Evolutionary conservation across 2,888 invertebrate species (phyloP).

Genomic region (Cantharis rufa): DNA sequence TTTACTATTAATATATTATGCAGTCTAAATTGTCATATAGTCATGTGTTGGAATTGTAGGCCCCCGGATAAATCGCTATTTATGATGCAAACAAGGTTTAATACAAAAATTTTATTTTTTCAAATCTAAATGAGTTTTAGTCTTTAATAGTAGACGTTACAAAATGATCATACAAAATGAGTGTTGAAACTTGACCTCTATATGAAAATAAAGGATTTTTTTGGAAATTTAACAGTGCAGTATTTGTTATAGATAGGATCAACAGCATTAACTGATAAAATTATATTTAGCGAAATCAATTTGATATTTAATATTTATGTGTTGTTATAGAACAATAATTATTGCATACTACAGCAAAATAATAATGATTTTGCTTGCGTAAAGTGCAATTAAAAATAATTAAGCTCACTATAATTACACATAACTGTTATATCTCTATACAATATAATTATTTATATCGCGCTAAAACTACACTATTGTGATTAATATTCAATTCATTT

Average conservation of each 20-base stretch:
- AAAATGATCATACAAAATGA: too few relatives aligned
- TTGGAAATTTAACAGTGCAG: too few relatives aligned
- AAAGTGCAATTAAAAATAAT: conserved; percentile 14
- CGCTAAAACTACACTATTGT: conserved; percentile 17
- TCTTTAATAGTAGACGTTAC: too few relatives aligned
- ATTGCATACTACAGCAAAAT: conserved; percentile 14
- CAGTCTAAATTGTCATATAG: not conserved
- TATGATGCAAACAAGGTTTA: not conserved
- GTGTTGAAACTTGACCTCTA: too few relatives aligned
- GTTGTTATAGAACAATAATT: conserved; percentile 1
- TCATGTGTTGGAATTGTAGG: not conserved
- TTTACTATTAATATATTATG: not conserved
- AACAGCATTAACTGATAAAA: not conserved
- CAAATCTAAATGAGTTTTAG: too few relatives aligned
- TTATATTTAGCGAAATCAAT: not conserved
- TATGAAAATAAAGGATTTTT: not conserved
- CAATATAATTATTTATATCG: conserved; percentile 21
- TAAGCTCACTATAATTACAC: conserved; percentile 25
- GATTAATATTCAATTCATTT: conserved; percentile 25
- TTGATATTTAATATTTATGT: conserved; percentile 1
- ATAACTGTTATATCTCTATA: conserved; percentile 24
- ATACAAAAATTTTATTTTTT: not conserved
- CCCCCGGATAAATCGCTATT: not conserved
- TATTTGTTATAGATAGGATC: not conserved
- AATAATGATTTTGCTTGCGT: not conserved